Conservation (phyloP, 2,113 vertebrate species). For the Nannobrachium achirus region DNA sequence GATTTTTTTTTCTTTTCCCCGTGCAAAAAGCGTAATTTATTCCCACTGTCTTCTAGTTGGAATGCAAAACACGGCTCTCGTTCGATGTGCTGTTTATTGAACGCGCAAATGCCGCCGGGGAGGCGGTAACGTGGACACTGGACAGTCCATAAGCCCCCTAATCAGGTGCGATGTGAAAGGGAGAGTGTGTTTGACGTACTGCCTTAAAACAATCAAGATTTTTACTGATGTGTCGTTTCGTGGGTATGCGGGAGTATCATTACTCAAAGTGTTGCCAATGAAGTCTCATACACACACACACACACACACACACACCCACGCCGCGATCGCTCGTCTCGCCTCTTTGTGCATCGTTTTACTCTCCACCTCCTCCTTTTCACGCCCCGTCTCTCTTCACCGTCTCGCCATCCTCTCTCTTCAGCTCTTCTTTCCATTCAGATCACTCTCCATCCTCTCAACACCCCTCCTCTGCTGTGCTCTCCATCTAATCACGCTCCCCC, state of each 20-base stretch:
- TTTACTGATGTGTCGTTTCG: slow-evolving; percentile 58
- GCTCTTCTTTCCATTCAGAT: slow-evolving; percentile 22
- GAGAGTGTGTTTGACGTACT: slow-evolving; percentile 9
- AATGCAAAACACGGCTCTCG: slow-evolving; percentile 54
- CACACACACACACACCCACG: neutral
- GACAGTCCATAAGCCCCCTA: slow-evolving; percentile 18
- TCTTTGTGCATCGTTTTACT: no score
- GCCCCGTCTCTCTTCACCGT: neutral
- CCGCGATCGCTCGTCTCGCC: no score
- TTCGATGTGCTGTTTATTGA: slow-evolving; percentile 2
- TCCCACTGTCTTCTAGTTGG: slow-evolving; percentile 50
- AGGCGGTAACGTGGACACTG: neutral
- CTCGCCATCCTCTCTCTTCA: neutral
- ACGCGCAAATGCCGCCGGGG: neutral
- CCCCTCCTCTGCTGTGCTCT: slow-evolving; percentile 26
- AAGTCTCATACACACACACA: neutral
- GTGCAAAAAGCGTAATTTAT: slow-evolving; percentile 7
- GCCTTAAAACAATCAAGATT: slow-evolving; percentile 31
- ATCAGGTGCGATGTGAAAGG: slow-evolving; percentile 41
- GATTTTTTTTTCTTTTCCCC: neutral
- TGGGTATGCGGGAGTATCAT: slow-evolving; percentile 51
- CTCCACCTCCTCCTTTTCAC: no score
- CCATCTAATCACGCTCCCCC: slow-evolving; percentile 11
- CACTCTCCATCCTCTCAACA: slow-evolving; percentile 32
- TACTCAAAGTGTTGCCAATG: slow-evolving; percentile 38